A percentile compares a stretch with the other conserved stretches of the same genome.
Evolutionary conservation across 1,140 invertebrate species (phyloP).

Genomic region (Scaptomyza montana): DNA sequence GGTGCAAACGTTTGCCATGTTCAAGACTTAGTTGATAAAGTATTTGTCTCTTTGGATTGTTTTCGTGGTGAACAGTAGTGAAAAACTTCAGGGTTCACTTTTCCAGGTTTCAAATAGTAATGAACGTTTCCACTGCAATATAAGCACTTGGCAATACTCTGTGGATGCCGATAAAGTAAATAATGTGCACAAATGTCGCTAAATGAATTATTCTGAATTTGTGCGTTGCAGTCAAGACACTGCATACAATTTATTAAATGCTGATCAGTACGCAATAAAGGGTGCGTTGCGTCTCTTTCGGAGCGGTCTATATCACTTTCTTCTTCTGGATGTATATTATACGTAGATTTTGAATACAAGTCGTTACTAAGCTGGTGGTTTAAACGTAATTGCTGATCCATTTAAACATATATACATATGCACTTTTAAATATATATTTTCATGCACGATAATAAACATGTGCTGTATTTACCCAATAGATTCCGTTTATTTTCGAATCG

Average conservation of each 20-base stretch:
- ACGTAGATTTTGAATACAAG: background rate
- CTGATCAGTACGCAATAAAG: slow-evolving; percentile 60
- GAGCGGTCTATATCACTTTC: slow-evolving; percentile 28
- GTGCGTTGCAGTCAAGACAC: slow-evolving; percentile 60
- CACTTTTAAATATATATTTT: background rate
- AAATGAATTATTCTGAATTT: slow-evolving; percentile 47
- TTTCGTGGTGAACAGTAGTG: slow-evolving; percentile 61
- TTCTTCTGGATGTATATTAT: background rate
- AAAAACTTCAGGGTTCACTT: slow-evolving; percentile 33
- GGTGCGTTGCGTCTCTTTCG: slow-evolving; percentile 74
- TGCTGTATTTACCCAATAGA: background rate
- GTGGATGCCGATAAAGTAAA: slow-evolving; percentile 30
- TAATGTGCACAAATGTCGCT: slow-evolving; percentile 71
- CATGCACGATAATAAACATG: background rate
- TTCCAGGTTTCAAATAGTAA: slow-evolving; percentile 33
- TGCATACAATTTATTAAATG: slow-evolving; percentile 44
- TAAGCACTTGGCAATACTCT: slow-evolving; percentile 45
- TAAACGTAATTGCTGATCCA: slow-evolving; percentile 16
- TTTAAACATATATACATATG: slow-evolving; percentile 3
- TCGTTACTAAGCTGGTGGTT: slow-evolving; percentile 2
- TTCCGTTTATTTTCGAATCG: background rate
- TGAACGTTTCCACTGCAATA: slow-evolving; percentile 61
- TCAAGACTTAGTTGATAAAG: background rate
- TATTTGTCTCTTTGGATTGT: slow-evolving; percentile 4
- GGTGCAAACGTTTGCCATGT: slow-evolving; percentile 21